These are phyloP conservation scores for Andrena camellia DNA, from an alignment of 2,888 invertebrate species.

Conservation along the genomic window DNA sequence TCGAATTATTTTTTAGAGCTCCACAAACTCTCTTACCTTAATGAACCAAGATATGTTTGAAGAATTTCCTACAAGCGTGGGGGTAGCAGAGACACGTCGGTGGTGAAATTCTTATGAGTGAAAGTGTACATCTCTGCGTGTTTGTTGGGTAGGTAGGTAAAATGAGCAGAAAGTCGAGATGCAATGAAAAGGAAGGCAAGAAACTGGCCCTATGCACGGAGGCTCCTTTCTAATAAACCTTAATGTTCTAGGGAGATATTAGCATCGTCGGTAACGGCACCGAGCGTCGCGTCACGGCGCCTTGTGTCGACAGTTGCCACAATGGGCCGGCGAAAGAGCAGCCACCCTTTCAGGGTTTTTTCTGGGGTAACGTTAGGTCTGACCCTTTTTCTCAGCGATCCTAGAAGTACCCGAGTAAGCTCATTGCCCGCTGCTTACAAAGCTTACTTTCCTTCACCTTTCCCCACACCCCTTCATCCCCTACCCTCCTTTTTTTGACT, in stretches of 20 bases:
- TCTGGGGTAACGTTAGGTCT: conserved; percentile 62
- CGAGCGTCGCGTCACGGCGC: conserved; percentile 46
- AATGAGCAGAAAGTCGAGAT: background rate
- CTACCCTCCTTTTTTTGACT: conserved; percentile 4
- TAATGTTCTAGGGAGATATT: conserved; percentile 60
- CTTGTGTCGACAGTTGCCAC: conserved; percentile 44
- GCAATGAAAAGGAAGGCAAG: conserved; percentile 15
- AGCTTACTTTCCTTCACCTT: conserved; percentile 49
- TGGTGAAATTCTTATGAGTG: too few species aligned
- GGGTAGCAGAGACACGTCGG: too few species aligned
- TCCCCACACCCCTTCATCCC: conserved; percentile 35
- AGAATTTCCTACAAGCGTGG: too few species aligned
- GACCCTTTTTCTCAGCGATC: conserved; percentile 74
- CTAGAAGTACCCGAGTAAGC: conserved; percentile 71
- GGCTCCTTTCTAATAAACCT: conserved; percentile 56
- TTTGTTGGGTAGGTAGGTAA: background rate
- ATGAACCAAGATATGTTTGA: too few species aligned
- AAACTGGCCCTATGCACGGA: conserved; percentile 35
- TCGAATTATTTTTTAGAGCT: too few species aligned
- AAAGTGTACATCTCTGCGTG: background rate
- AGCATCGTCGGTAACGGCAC: conserved; percentile 53
- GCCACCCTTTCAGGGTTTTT: conserved; percentile 56
- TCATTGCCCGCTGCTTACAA: conserved; percentile 70
- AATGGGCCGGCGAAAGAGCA: conserved; percentile 53
- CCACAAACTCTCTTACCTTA: too few species aligned